Evolutionary conservation across 1,140 invertebrate species (phyloP), one percentile per base, ranked within the genome.

Genomic region (Saxidomus purpurata): DNA sequence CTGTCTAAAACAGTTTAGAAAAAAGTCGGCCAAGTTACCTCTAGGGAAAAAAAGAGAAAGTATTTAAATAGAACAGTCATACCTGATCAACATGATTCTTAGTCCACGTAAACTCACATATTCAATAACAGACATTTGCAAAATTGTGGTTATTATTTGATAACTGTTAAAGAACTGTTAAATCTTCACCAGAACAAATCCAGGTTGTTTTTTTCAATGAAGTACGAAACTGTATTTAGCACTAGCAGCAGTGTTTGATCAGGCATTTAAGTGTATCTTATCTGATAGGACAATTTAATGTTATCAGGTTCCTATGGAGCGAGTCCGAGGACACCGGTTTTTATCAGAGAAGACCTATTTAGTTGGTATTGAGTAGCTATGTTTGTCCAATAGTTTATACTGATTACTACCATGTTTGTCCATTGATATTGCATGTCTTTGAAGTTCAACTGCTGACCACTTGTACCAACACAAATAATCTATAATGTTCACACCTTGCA

Each of bases 191-290:
- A 43, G 15, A 55, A 15, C 0, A 63, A 63, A 63, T 63, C 59
- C 59, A 63, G 25, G 59, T 63, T 63, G 59, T 63, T 63, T 63
- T n/a, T n/a, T 63, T 63, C 59, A 28, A 8, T 28, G 25, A 19
- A 63, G 19, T 63, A 63, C 25, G 15, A 63, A 63, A 28, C 59
- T 28, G 6, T 63, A 63, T 63, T 28, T 63, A 63, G 25, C 59
- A 63, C 15, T 63, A 63, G 59, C 28, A 63, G 59, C 59, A 28
- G 25, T 63, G 15, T 63, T 63, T 63, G 59, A 63, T 63, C 59
- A 63, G 59, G 59, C 59, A 63, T 63, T 76, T 43, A 76, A 76
- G 71, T 76, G 40, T 76, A 76, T 76, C 71, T 76, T 76, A 76
- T 76, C 71, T n/a, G 71, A 76, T 76, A 76, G 25, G 38, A 76